Evolutionary conservation across 2,888 invertebrate species (phyloP).

Genomic region (Drosophila anomelani): DNA sequence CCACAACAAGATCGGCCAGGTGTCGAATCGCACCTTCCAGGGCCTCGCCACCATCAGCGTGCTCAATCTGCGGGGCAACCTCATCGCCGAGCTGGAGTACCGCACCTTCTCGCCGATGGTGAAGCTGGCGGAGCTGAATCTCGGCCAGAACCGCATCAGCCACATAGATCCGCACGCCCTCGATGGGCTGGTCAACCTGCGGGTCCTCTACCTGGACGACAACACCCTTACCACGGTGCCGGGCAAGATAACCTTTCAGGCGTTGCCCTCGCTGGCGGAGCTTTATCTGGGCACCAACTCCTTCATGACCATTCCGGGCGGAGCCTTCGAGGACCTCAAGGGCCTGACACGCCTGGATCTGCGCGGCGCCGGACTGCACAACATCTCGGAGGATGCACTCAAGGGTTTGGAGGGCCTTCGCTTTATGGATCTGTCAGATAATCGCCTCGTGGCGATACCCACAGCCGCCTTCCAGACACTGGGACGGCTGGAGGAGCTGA

Average conservation of each 20-base stretch:
- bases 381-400: slow-evolving; percentile 91
- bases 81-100: slow-evolving; percentile 91
- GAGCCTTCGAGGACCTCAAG: slow-evolving; percentile 91
- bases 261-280: slow-evolving; percentile 92
- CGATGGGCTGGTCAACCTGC: slow-evolving; percentile 90
- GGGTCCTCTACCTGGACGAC: slow-evolving; percentile 93
- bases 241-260: slow-evolving; percentile 88
- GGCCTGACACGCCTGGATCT: slow-evolving; percentile 91
- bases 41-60: slow-evolving; percentile 92
- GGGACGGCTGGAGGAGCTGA: slow-evolving; percentile 91
- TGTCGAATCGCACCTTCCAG: slow-evolving; percentile 92
- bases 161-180: slow-evolving; percentile 92
- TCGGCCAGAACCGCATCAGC: slow-evolving; percentile 93
- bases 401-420: slow-evolving; percentile 90
- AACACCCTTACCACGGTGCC: slow-evolving; percentile 92
- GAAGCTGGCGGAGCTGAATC: slow-evolving; percentile 92
- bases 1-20: slow-evolving; percentile 93
- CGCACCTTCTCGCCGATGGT: slow-evolving; percentile 90
- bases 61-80: slow-evolving; percentile 92
- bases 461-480: slow-evolving; percentile 90
- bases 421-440: slow-evolving; percentile 92
- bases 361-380: slow-evolving; percentile 91
- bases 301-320: slow-evolving; percentile 90
- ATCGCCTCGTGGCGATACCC: slow-evolving; percentile 90
- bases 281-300: slow-evolving; percentile 93